Percentiles rank a stretch among this genome's conserved stretches.
Conservation (phyloP, 2,888 invertebrate species). For the Ypsolopha scabrella region DNA sequence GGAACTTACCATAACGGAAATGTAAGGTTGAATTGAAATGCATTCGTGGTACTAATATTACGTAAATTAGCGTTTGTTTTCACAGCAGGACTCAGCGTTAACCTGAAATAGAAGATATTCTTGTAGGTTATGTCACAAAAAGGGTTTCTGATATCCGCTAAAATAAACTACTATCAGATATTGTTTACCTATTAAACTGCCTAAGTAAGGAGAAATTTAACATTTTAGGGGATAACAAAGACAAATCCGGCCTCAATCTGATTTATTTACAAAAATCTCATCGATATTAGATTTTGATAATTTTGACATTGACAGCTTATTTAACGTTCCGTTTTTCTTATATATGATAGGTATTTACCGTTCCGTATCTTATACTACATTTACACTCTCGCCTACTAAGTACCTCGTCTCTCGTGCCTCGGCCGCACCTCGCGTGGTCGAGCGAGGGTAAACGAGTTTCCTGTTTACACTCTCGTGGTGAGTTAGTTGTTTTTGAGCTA, state of each 20-base stretch:
- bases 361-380: too few species aligned
- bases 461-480: too few species aligned
- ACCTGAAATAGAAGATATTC: conserved; percentile 24
- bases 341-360: too few species aligned
- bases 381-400: too few species aligned
- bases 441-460: too few species aligned
- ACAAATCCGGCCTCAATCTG: too few species aligned
- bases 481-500: too few species aligned
- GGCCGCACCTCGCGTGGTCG: too few species aligned
- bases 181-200: conserved; percentile 41
- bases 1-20: conserved; percentile 47
- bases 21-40: conserved; percentile 49
- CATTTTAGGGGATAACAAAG: conserved; percentile 21
- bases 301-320: neutral
- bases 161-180: too few species aligned
- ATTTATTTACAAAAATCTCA: neutral
- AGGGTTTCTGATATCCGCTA: neutral
- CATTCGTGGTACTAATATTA: conserved; percentile 31
- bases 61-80: conserved; percentile 28
- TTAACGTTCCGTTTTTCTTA: too few species aligned
- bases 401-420: too few species aligned
- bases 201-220: conserved; percentile 38
- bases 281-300: neutral
- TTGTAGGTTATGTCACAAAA: conserved; percentile 5
- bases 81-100: conserved; percentile 30